Conservation (phyloP, 2,113 vertebrate genomes). For the Tachycineta bicolor region DNA sequence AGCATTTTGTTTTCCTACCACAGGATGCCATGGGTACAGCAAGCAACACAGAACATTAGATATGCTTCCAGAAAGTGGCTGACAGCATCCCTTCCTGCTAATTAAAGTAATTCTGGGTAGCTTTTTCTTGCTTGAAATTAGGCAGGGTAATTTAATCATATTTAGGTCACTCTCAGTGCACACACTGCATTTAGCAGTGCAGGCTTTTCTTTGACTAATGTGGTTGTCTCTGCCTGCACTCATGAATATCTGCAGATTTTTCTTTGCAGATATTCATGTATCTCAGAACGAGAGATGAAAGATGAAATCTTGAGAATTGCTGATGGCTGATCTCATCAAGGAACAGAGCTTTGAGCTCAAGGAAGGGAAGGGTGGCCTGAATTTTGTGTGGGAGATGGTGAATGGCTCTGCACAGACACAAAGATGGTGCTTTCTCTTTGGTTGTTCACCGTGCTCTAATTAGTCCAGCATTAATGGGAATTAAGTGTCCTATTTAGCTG, state of each 20-base stretch:
- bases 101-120: conserved; percentile 54
- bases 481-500: conserved; percentile 37
- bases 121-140: conserved; percentile 41
- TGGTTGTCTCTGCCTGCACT: conserved; percentile 5
- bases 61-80: not conserved
- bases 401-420: not conserved
- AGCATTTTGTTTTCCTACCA: conserved; percentile 23
- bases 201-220: conserved; percentile 7
- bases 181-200: conserved; percentile 18
- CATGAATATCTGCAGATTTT: not conserved
- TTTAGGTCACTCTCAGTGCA: conserved; percentile 56
- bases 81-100: conserved; percentile 39
- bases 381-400: not conserved
- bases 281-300: not conserved
- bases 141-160: conserved; percentile 41
- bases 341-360: not conserved
- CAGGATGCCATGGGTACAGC: not conserved
- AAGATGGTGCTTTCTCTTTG: not conserved
- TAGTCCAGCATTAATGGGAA: conserved; percentile 48
- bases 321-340: not conserved
- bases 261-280: conserved; percentile 38
- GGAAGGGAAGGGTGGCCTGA: not conserved
- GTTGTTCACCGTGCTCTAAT: conserved; percentile 28
- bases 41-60: not conserved
- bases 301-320: not conserved